phyloP scores from a whole-genome alignment of 64 coral and sea anemone genomes.

The Catalaphyllia jardinei region DNA sequence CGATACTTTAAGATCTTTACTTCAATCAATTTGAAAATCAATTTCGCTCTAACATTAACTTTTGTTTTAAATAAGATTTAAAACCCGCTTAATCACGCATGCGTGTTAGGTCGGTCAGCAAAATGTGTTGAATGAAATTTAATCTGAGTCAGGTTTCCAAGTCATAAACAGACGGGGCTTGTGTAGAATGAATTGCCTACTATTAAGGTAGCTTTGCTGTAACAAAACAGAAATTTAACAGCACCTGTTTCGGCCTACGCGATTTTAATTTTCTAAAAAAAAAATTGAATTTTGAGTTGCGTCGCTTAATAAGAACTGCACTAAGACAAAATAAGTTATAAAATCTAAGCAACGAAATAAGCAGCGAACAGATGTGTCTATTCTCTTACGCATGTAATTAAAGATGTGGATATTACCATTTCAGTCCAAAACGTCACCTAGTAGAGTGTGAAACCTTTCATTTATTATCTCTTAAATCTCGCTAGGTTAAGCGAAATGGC shows the following conservation, averaged over 20 bases:
- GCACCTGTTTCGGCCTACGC: not conserved
- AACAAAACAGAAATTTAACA: not conserved
- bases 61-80: not conserved
- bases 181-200: not conserved
- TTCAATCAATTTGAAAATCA: constrained; percentile 2
- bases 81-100: not conserved
- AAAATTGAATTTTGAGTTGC: no score
- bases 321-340: no score
- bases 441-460: no score
- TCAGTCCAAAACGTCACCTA: no score
- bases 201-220: not conserved
- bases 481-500: not conserved
- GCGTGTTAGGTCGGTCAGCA: not conserved
- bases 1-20: not conserved
- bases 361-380: no score
- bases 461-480: not conserved
- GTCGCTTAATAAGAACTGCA: no score
- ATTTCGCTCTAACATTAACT: not conserved
- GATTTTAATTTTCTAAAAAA: not conserved
- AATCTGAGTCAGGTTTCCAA: not conserved
- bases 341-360: no score
- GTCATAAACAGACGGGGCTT: no score
- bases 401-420: no score
- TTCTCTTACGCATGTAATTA: no score
- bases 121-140: not conserved